phyloP scores from a whole-genome alignment of 2,797 vertebrate genomes.

The Sitta carolinensis region DNA sequence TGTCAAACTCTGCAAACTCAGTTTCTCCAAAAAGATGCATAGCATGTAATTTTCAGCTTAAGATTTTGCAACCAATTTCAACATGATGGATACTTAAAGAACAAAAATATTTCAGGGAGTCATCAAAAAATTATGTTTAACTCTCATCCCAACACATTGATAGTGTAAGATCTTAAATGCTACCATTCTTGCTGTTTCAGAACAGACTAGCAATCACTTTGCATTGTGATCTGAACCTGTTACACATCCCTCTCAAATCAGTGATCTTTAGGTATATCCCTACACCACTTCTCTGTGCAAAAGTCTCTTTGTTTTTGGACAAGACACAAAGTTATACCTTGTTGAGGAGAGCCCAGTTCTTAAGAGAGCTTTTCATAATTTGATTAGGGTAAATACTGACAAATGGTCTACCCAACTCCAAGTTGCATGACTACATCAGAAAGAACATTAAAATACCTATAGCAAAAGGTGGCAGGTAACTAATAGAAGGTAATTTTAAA shows the following conservation, averaged over 20 bases:
- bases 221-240: not conserved
- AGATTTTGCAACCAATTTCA: not conserved
- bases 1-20: not conserved
- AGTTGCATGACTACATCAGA: not conserved
- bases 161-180: not conserved
- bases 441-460: not conserved
- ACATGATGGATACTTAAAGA: not conserved
- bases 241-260: not conserved
- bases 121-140: not conserved
- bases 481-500: not conserved
- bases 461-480: not conserved
- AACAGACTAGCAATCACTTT: not conserved
- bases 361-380: not conserved
- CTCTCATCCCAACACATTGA: not conserved
- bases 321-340: not conserved
- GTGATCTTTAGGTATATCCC: not conserved
- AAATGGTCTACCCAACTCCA: not conserved
- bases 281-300: not conserved
- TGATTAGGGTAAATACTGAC: not conserved
- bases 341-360: not conserved
- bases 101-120: not conserved
- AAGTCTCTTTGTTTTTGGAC: not conserved
- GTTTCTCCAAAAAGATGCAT: not conserved
- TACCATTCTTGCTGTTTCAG: not conserved
- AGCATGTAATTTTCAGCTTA: not conserved